Evolutionary conservation across 2,797 vertebrate species (phyloP), one percentile per base, ranked within the genome.

Genomic region (Chaenodraco wilsoni): DNA sequence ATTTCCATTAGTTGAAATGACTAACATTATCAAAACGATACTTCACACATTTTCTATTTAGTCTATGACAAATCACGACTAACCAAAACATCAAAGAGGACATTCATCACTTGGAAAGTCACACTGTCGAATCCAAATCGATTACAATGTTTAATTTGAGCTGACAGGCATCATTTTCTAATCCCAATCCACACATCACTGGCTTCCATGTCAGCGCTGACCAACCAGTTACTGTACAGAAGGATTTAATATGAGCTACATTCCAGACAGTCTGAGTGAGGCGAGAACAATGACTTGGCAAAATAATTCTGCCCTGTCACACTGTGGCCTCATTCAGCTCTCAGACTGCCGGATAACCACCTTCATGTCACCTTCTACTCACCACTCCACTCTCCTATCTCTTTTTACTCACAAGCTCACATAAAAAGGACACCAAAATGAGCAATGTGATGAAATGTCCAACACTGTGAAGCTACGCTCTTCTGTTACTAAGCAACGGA

Each of bases 401-500:
- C 69, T 43, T 43, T 63, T 64, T 52, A 9, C 59, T 57, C 21
- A 41, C 49, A 31, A 48, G 46, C 48, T 51, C 31, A 19, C 0
- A 6, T 50, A 65, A 19, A 72, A 75, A 70, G 21, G 8, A 65
- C 59, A 69, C 40, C n/a, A 55, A 80, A 71, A 78, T 70, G 66
- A 86, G 74, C 84, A 80, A 74, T 27, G 14, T 63, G 61, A 72
- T 70, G 33, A 80, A 82, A 81, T 58, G 68, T 65, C 56, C 49
- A 55, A 65, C 64, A 52, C 67, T 40, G 23, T 45, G 58, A 65
- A 51, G 76, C 64, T 64, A 60, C 27, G 45, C 72, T 55, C 67
- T 59, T 82, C 62, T n/a, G 83, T 89, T 88, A 83, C 85, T 73
- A 73, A 84, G 88, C 87, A 88, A 87, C 88, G 81, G 72, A 60